Percentiles rank a stretch among this genome's conserved stretches.
Conservation (phyloP, 2,888 invertebrate species). For the Congeria kusceri region DNA sequence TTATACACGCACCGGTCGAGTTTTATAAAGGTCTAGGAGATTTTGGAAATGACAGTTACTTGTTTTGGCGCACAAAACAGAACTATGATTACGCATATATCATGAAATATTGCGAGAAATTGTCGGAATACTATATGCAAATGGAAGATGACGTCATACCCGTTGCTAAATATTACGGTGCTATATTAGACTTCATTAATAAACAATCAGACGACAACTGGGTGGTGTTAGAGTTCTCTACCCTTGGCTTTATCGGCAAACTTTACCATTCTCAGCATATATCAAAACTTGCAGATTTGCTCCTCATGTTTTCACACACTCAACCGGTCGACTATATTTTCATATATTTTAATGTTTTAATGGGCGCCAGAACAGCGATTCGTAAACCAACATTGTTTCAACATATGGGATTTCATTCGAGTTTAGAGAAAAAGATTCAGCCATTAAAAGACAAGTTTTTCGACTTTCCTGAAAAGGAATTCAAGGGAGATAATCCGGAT, state of each 20-base stretch:
- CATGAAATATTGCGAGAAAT: constrained; percentile 80
- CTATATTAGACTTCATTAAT: constrained; percentile 83
- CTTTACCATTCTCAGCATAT: constrained; percentile 71
- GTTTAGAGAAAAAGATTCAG: constrained; percentile 72
- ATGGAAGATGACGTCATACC: constrained; percentile 85
- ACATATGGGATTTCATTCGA: constrained; percentile 73
- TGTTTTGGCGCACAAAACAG: constrained; percentile 85
- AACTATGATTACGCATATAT: constrained; percentile 85
- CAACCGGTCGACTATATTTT: constrained; percentile 75
- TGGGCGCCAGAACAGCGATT: constrained; percentile 57
- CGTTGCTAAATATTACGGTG: constrained; percentile 78
- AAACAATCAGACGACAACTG: constrained; percentile 62
- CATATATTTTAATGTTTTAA: constrained; percentile 70
- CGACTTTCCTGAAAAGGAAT: constrained; percentile 66
- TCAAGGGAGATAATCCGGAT: constrained; percentile 82
- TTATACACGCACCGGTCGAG: constrained; percentile 77
- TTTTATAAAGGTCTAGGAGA: constrained; percentile 70
- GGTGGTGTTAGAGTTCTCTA: constrained; percentile 77
- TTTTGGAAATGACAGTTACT: constrained; percentile 77
- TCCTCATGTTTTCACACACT: constrained; percentile 79
- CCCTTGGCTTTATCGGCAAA: constrained; percentile 77
- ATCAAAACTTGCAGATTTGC: constrained; percentile 75
- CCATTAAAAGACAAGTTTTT: constrained; percentile 72
- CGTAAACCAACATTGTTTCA: constrained; percentile 75
- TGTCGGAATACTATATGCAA: constrained; percentile 84